phyloP scores from a whole-genome alignment of 1,140 invertebrate genomes.

The Heliconius melpomene region DNA sequence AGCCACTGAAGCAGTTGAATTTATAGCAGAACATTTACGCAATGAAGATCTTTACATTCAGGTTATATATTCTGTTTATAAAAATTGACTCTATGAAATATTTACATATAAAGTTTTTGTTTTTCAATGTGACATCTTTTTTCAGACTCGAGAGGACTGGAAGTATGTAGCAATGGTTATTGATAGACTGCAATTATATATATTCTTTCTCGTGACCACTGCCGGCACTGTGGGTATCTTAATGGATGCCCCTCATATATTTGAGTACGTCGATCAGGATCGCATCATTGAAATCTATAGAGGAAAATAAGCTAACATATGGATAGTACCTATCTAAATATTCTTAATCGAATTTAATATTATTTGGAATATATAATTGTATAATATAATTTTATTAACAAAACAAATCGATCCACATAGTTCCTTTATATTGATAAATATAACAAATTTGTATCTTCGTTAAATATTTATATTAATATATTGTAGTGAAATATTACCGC shows the following conservation, averaged over 20 bases:
- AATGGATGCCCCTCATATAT: slow-evolving; percentile 99
- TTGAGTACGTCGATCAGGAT: slow-evolving; percentile 99
- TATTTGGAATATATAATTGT: neutral
- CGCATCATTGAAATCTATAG: slow-evolving; percentile 97
- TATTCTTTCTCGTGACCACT: slow-evolving; percentile 99
- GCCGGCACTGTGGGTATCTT: slow-evolving; percentile 97
- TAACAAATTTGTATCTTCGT: neutral
- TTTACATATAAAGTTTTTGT: too few species aligned
- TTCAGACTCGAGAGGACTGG: slow-evolving; percentile 98
- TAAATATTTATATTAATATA: neutral
- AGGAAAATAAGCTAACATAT: slow-evolving; percentile 87
- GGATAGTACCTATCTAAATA: neutral
- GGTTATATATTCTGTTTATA: slow-evolving; percentile 80
- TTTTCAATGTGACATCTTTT: slow-evolving; percentile 36
- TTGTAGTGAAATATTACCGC: neutral
- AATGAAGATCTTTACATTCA: slow-evolving; percentile 98
- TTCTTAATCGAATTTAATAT: slow-evolving; percentile 2
- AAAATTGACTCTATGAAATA: neutral
- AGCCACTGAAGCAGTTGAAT: slow-evolving; percentile 98
- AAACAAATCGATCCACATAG: neutral
- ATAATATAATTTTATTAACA: neutral
- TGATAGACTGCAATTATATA: slow-evolving; percentile 97
- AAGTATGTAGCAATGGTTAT: slow-evolving; percentile 99
- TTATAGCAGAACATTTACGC: slow-evolving; percentile 98
- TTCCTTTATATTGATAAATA: slow-evolving; percentile 9